These are phyloP conservation scores for Pelodytes ibericus DNA, from an alignment of 2,797 vertebrate genomes.

Conservation along the genomic window DNA sequence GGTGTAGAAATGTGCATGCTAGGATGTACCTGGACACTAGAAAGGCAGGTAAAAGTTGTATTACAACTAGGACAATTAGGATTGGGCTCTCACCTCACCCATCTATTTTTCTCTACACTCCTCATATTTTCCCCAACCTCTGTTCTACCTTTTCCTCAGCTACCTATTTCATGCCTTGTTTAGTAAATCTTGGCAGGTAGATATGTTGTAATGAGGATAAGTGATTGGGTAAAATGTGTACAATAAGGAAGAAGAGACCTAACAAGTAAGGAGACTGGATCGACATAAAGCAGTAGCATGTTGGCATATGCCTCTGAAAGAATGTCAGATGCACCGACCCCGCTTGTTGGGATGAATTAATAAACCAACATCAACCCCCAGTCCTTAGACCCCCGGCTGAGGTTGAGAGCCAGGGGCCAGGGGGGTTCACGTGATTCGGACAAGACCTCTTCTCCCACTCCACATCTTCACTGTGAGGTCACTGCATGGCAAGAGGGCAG, in stretches of 20 bases:
- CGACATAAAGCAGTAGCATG: background rate
- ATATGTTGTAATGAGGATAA: background rate
- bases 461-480: constrained; percentile 95
- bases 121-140: background rate
- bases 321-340: background rate
- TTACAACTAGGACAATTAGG: background rate
- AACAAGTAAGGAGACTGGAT: background rate
- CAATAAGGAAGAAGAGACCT: background rate
- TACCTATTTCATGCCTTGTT: background rate
- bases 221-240: background rate
- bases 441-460: constrained; percentile 69
- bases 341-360: background rate
- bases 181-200: background rate
- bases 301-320: background rate
- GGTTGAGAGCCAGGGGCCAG: constrained; percentile 21
- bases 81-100: constrained; percentile 5
- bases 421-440: constrained; percentile 26
- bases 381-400: constrained; percentile 56
- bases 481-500: constrained; percentile 67
- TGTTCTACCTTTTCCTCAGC: background rate
- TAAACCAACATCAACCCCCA: constrained; percentile 18
- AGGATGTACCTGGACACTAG: background rate
- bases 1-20: background rate
- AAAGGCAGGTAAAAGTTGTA: background rate
- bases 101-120: background rate